A percentile compares a stretch with the other conserved stretches of the same genome.
Evolutionary conservation across 2,113 vertebrate species (phyloP).

Genomic region (Callorhinus ursinus): DNA sequence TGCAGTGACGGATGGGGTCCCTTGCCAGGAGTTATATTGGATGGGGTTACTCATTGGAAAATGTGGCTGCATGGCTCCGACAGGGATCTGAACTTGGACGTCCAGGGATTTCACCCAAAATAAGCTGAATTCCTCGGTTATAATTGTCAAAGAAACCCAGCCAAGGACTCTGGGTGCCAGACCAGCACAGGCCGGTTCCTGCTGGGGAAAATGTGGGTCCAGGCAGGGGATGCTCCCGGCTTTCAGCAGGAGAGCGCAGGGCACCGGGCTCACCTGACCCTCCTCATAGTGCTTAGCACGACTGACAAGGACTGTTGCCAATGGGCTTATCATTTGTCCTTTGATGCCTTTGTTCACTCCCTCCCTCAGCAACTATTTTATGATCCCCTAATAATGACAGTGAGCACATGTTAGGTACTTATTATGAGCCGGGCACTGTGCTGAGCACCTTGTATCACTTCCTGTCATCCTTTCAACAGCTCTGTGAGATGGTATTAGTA

Average conservation of each 20-base stretch:
- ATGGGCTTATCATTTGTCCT: neutral
- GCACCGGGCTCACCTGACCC: neutral
- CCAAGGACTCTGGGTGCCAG: slow-evolving; percentile 43
- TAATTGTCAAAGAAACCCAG: slow-evolving; percentile 51
- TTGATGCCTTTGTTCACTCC: neutral
- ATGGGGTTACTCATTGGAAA: slow-evolving; percentile 59
- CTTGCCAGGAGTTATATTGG: slow-evolving; percentile 68
- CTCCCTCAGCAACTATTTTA: neutral
- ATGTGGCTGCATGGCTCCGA: slow-evolving; percentile 28
- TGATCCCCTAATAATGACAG: neutral
- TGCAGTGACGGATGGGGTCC: rapidly evolving
- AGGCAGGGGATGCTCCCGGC: neutral
- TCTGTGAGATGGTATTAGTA: neutral
- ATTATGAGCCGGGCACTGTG: neutral
- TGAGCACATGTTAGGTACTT: neutral
- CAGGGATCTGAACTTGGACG: slow-evolving; percentile 46
- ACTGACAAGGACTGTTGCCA: neutral
- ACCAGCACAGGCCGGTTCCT: neutral
- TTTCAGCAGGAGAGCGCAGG: neutral
- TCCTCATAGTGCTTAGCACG: neutral
- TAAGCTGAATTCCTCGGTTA: slow-evolving; percentile 69
- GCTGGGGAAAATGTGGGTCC: neutral
- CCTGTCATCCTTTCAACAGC: neutral
- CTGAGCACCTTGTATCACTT: neutral
- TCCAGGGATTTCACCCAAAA: slow-evolving; percentile 72